Percentiles rank a stretch among this genome's conserved stretches.
Conservation (phyloP, 2,113 vertebrate species). For the Casuarius casuarius region DNA sequence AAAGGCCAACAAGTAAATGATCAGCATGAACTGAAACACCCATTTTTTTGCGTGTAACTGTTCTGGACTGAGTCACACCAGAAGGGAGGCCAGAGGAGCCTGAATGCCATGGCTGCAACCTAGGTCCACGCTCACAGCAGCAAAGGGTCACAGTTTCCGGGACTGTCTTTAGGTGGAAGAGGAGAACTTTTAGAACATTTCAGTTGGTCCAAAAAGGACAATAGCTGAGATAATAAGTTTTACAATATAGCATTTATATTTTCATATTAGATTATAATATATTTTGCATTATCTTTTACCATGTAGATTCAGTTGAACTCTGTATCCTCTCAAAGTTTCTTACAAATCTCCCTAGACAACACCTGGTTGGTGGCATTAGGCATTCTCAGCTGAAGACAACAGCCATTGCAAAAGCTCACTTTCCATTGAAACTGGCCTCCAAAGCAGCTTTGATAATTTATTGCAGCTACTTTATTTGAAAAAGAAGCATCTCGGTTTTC, state of each 20-base stretch:
- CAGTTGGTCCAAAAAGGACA: not conserved
- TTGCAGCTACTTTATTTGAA: not conserved
- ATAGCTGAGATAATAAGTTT: not conserved
- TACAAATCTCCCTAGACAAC: not conserved
- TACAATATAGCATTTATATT: not conserved
- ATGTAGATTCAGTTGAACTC: not conserved
- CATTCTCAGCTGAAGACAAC: not conserved
- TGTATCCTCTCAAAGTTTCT: not conserved
- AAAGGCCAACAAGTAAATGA: not conserved
- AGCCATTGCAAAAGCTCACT: not conserved
- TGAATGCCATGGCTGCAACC: accelerated
- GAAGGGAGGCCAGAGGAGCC: not conserved
- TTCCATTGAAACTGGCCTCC: not conserved
- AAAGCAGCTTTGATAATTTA: not conserved
- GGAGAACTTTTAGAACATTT: not conserved
- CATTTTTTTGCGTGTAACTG: not conserved
- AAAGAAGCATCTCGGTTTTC: not conserved
- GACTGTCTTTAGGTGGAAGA: not conserved
- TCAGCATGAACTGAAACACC: not conserved
- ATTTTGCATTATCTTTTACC: not conserved
- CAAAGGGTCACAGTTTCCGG: not conserved
- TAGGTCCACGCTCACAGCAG: not conserved
- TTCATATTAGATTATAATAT: not conserved
- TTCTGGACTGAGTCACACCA: not conserved
- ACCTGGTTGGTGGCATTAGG: not conserved